Percentiles rank a stretch among this genome's conserved stretches.
Evolutionary conservation across 2,113 vertebrate species (phyloP).

Genomic region (Arenaria interpres): DNA sequence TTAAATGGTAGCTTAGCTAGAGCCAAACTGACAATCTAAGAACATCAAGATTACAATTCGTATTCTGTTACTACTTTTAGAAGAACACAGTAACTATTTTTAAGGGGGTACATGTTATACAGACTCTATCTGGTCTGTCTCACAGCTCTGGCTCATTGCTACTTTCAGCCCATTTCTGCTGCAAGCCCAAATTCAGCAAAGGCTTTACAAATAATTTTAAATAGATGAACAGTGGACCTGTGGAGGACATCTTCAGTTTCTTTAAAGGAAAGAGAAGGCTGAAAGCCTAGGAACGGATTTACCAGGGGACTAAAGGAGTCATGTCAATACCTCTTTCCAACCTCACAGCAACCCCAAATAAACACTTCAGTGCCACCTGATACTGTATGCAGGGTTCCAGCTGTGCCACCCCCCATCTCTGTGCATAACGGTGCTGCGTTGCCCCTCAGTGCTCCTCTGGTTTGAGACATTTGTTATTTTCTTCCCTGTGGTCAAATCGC

Average conservation of each 20-base stretch:
- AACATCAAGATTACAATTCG: not conserved
- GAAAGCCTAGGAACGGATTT: not conserved
- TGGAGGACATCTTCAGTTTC: not conserved
- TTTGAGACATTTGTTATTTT: not conserved
- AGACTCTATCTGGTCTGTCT: not conserved
- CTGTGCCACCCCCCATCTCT: not conserved
- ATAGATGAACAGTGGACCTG: not conserved
- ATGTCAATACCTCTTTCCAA: not conserved
- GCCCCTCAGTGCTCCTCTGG: not conserved
- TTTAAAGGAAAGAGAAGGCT: not conserved
- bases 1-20: not conserved
- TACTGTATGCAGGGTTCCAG: not conserved
- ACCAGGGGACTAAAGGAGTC: not conserved
- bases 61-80: not conserved
- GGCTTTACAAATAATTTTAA: not conserved
- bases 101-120: not conserved
- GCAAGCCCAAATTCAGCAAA: not conserved
- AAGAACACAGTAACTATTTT: not conserved
- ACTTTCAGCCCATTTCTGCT: not conserved
- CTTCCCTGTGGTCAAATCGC: not conserved
- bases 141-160: not conserved
- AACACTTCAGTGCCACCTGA: not conserved
- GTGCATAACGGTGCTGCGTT: not conserved
- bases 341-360: not conserved
- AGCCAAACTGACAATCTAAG: not conserved